A percentile compares a stretch with the other conserved stretches of the same genome.
Evolutionary conservation across 2,797 vertebrate species (phyloP).

Genomic region (Lutjanus campechanus): DNA sequence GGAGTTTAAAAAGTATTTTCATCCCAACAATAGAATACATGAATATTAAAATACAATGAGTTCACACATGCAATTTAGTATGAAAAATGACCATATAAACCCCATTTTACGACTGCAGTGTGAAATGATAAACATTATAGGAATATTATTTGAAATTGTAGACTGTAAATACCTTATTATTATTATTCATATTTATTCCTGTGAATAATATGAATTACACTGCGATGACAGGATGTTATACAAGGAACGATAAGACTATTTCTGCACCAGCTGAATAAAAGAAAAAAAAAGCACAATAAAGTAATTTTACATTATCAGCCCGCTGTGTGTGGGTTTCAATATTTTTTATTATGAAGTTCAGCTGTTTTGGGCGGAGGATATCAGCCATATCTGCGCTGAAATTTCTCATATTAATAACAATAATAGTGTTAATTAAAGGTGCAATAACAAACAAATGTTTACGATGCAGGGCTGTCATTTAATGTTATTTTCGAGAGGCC

Average conservation of each 20-base stretch:
- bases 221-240: not conserved
- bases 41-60: not conserved
- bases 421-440: not conserved
- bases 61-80: not conserved
- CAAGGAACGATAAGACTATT: not conserved
- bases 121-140: not conserved
- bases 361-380: not conserved
- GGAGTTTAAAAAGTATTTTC: not conserved
- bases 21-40: not conserved
- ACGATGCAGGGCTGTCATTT: not conserved
- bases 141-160: not conserved
- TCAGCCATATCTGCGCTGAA: not conserved
- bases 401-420: not conserved
- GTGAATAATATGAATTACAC: not conserved
- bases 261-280: fast-evolving
- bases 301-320: not conserved
- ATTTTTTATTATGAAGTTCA: not conserved
- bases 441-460: not conserved
- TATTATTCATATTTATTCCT: not conserved
- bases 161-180: not conserved
- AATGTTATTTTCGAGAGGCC: constrained; percentile 20
- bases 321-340: not conserved
- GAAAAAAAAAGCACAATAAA: not conserved
- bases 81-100: not conserved
- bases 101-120: not conserved